Conservation (phyloP, 2,113 vertebrate genomes). For the Calidris pygmaea region DNA sequence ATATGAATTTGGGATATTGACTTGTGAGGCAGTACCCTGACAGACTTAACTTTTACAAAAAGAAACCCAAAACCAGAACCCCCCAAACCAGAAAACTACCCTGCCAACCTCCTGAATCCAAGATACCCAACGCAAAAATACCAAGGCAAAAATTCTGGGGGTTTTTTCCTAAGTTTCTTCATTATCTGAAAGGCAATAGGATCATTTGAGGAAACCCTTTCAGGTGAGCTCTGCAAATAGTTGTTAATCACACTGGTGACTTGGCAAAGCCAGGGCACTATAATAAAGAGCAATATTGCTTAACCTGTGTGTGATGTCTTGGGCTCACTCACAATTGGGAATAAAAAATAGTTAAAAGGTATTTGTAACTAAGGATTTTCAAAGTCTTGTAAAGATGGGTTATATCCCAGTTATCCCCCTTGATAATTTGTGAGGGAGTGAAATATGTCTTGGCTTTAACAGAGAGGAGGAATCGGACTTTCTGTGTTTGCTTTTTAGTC, state of each 20-base stretch:
- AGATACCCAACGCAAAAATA: background rate
- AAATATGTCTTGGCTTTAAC: rapidly evolving
- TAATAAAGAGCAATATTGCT: rapidly evolving
- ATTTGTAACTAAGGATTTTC: background rate
- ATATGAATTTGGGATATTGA: background rate
- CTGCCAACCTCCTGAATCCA: no score
- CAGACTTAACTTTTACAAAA: background rate
- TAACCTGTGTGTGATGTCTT: rapidly evolving
- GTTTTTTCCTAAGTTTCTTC: background rate
- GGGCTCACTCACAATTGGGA: rapidly evolving
- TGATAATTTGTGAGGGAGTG: background rate
- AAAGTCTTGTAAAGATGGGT: rapidly evolving
- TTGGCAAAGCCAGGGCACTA: rapidly evolving
- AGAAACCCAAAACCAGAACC: background rate
- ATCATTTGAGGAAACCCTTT: background rate
- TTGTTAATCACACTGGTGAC: rapidly evolving
- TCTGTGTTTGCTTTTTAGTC: background rate
- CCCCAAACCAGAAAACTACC: background rate
- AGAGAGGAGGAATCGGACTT: background rate
- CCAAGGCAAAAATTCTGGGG: background rate
- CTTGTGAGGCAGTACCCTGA: background rate
- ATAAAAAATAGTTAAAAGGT: background rate
- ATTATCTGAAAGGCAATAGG: rapidly evolving
- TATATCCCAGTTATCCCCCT: background rate
- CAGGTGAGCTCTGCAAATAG: background rate